Evolutionary conservation across 2,113 vertebrate genomes (phyloP), one percentile per base, ranked within the genome.

Genomic region (Grantiella picta): DNA sequence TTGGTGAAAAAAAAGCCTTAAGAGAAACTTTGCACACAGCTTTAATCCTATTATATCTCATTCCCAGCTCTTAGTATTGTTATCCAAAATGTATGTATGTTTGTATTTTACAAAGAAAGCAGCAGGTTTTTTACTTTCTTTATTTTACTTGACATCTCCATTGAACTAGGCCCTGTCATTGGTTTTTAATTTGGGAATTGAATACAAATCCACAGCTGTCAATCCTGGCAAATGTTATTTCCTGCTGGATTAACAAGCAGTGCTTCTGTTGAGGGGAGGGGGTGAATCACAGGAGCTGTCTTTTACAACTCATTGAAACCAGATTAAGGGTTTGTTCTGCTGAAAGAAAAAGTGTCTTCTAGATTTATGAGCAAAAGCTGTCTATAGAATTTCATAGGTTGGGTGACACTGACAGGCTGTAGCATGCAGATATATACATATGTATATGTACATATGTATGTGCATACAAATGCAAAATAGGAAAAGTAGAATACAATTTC

Each of bases 161-260:
- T 97, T 97, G 96, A 97, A 96, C 86, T 93, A 85, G 68, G 89
- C 91, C 72, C 82, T 96, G 93, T 96, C 95, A 95, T 96, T 94
- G 95, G 89, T 87, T 97, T 97, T 92, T 95, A 94, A 96, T 96
- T 97, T 96, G 94, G 77, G 94, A 96, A 97, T 90, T 95, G 96
- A 97, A 97, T 98, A 96, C 96, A 97, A 95, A 97, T 97, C 92
- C 97, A 94, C 97, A 97, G 97, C 97, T 98, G 97, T 97, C 97
- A 97, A 97, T 97, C 97, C 95, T 97, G 97, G 95, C 97, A 98
- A 97, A 97, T 97, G 97, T 91, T 97, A 89, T 97, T 97, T 98
- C 97, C 97, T 97, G 97, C 89, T 96, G 97, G 95, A 97, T 96
- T 97, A 97, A 90, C 82, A 82, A 86, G 92, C 90, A 94, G 61